Base-by-base conservation (phyloP, 2,888 invertebrate genomes). In the Agrochola macilenta region DNA sequence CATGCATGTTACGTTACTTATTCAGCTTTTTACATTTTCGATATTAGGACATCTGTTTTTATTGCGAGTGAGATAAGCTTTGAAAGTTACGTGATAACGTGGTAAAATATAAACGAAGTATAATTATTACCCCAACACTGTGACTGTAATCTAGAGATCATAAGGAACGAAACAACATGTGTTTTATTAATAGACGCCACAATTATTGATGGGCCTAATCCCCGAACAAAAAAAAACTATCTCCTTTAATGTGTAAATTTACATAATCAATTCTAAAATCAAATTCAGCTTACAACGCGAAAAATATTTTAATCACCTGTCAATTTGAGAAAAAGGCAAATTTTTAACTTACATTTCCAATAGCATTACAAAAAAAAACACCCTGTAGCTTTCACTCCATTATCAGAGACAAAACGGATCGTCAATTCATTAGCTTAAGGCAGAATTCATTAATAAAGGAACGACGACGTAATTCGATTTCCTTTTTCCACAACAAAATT, bases 381-480 rank as follows among this genome's bases (percentile, higher is more conserved):
- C 64, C 66, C 35, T 76, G 35, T 35, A 26, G 39, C 78, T 66
- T 80, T 81, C 69, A 82, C 74, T 82, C 61, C 57, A 72, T 80
- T 83, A 78, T 79, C 74, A 46, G 78, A 80, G 63, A 79, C 69
- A 81, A 76, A 88, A 81, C 74, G 79, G 74, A 81, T 75, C 78
- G 70, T 71, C 81, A 78, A 84, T 84, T 87, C 77, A 83, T 87
- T 87, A 88, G 57, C 74, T 73, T 68, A 71, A 72, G 75, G 74
- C 76, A 78, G 57, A 81, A 77, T 79, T 85, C 78, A 79, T 85
- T 84, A 80, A 87, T 85, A 88, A 83, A 76, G 72, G 49, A 72
- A 68, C 69, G 77, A 11, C 61, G 69, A 68, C 73, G 61, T 80
- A 78, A 87, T 87, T 79, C 73, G 78, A 84, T 82, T 77, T 82